Base-by-base conservation (phyloP, 2,888 invertebrate species). In the Athripsodes cinereus region DNA sequence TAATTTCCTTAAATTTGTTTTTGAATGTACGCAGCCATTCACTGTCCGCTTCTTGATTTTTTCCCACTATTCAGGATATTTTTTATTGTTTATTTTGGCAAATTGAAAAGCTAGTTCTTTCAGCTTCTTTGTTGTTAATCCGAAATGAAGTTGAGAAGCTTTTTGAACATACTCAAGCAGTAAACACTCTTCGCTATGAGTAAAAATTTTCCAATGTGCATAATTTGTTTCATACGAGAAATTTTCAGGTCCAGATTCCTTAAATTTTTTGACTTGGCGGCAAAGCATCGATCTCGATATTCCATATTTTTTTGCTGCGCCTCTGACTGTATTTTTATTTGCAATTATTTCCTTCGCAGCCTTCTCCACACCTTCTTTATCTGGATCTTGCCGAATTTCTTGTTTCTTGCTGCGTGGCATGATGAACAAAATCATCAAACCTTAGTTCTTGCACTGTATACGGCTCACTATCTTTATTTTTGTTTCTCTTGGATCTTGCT, bases 71-170 rank as follows among this genome's bases (percentile, higher is more conserved):
- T 46, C 46, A 46, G 46, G 46, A 46, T 46, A 46, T 46, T 18
- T 46, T 13, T 46, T 46, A 16, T 46, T 16, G 46, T 46, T 46
- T 46, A 46, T 16, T 46, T 46, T 16, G 16, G 46, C 46, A 16
- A 46, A 46, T 46, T 46, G 46, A 16, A 46, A 46, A 46, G 46
- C 46, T 46, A 46, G 46, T 46, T 46, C 46, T 16, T 46, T 46
- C 46, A 46, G 46, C 46, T 46, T 46, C 46, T 46, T 46, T 11
- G 46, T 46, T 16, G 46, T 18, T 46, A 46, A 46, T 6, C 46
- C 46, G n/a, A 46, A 46, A 46, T 46, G 46, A 11, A 46, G 46
- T 46, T 46, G 46, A 46, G 46, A 46, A 31, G 31, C 31, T 31
- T 31, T 31, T 31, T 31, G 6, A 31, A 31, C 31, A 31, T 31